Evolutionary conservation across 1,140 invertebrate genomes (phyloP), one percentile per base, ranked within the genome.

Genomic region (Papilio polytes): DNA sequence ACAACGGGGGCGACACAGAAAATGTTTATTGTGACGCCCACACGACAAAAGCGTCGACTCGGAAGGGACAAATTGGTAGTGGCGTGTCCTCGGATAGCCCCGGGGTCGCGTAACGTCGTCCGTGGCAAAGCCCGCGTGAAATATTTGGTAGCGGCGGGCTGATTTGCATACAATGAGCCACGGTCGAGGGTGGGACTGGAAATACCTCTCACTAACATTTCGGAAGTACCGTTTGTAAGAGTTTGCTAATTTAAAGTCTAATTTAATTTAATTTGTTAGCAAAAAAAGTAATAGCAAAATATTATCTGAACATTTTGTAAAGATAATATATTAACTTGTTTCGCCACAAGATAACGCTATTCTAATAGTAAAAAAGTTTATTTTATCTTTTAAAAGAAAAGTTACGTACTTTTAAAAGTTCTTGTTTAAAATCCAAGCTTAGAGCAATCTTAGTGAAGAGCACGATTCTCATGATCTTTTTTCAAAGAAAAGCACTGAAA

Each of bases 161-260:
- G 80, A 92, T 92, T 92, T 90, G 85, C 89, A 92, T 92, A 92
- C 90, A 91, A 92, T 91, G 89, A 88, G 80, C 81, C 82, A 87
- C 88, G 88, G 88, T 86, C 85, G 86, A 90, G 89, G 90, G 90
- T 87, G 87, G 86, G 87, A 85, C 82, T 87, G 81, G 86, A 88
- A 88, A 89, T 83, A 81, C 85, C 84, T 86, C 86, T 88, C 82
- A 81, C 82, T 88, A 91, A 90, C 90, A 89, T 89, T 91, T 92
- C 88, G 88, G 90, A 90, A 90, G 89, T 92, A 88, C 89, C 89
- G 88, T 91, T 91, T 41, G 36, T 41, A 41, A 41, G 7, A 4
- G 36, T 41, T 41, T 7, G 7, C 36, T 41, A 41, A 41, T 41
- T 8, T 41, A 41, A 41, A 41, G 36, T 41, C 36, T 41, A 41